These are phyloP conservation scores for Drosophila fulvimacula DNA, from an alignment of 2,888 invertebrate species.

Conservation along the genomic window DNA sequence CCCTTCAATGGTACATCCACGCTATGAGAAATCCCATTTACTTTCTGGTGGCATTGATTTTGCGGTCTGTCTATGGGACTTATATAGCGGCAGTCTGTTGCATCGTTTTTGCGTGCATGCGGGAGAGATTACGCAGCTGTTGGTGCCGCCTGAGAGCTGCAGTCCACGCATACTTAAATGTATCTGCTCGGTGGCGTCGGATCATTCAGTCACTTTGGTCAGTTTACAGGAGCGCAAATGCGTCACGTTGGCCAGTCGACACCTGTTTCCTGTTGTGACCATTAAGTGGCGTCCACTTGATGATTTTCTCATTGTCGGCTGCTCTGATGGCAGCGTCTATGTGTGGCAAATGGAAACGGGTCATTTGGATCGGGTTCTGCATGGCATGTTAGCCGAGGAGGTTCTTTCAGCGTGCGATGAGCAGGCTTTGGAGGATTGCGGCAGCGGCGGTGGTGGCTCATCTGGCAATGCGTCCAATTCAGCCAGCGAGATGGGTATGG, in stretches of 20 bases:
- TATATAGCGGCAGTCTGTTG: conserved; percentile 94
- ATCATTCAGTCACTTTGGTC: conserved; percentile 97
- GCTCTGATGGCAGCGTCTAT: conserved; percentile 98
- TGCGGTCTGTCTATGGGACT: conserved; percentile 97
- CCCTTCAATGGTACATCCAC: conserved; percentile 94
- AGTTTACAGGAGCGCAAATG: conserved; percentile 95
- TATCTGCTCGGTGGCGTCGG: conserved; percentile 98
- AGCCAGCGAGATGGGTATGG: conserved; percentile 89
- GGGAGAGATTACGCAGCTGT: conserved; percentile 96
- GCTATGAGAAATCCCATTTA: conserved; percentile 94
- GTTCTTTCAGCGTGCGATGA: conserved; percentile 97
- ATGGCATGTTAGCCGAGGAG: conserved; percentile 98
- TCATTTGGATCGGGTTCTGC: conserved; percentile 96
- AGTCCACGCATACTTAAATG: conserved; percentile 96
- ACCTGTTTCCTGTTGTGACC: conserved; percentile 97
- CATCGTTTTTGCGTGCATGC: conserved; percentile 99
- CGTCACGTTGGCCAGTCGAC: conserved; percentile 93
- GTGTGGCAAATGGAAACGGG: conserved; percentile 99
- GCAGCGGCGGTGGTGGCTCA: conserved; percentile 44
- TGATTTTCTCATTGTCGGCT: conserved; percentile 98
- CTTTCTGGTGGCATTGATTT: conserved; percentile 99
- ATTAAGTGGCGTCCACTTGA: conserved; percentile 99
- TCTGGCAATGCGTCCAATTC: conserved; percentile 57
- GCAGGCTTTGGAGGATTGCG: conserved; percentile 87
- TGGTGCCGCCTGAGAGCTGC: conserved; percentile 96